These are phyloP conservation scores for Oikopleura vanhoeffeni DNA, from an alignment of 23 tunicate species.

Conservation along the genomic window DNA sequence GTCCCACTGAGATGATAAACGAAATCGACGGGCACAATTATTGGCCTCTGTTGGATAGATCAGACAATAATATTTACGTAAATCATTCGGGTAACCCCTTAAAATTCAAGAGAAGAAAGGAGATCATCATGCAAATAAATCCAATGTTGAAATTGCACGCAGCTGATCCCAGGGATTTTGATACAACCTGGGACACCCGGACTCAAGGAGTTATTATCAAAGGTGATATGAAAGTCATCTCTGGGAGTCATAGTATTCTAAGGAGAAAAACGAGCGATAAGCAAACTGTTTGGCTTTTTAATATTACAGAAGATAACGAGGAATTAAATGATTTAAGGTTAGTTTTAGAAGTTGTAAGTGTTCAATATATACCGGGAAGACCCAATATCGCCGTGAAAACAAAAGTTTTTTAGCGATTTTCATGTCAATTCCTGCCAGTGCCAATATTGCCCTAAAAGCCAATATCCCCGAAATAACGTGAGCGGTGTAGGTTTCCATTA, in stretches of 20 bases:
- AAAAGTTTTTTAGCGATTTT: too few relatives aligned
- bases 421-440: too few relatives aligned
- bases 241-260: neutral
- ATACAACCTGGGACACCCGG: neutral
- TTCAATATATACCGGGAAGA: too few relatives aligned
- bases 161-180: neutral
- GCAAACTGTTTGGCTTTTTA: neutral
- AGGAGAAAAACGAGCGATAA: neutral
- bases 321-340: neutral
- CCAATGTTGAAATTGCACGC: neutral
- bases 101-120: too few relatives aligned
- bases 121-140: neutral
- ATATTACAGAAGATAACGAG: neutral
- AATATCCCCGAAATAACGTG: too few relatives aligned
- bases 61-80: too few relatives aligned
- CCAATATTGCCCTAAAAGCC: too few relatives aligned
- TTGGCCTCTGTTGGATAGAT: neutral
- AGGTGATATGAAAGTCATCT: neutral
- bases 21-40: neutral
- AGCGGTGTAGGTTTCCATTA: too few relatives aligned
- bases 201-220: neutral
- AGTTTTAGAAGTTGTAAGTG: too few relatives aligned
- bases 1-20: slow-evolving; percentile 17
- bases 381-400: too few relatives aligned
- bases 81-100: too few relatives aligned